Conservation (phyloP, 2,888 invertebrate genomes). For the Epiblema foenella region DNA sequence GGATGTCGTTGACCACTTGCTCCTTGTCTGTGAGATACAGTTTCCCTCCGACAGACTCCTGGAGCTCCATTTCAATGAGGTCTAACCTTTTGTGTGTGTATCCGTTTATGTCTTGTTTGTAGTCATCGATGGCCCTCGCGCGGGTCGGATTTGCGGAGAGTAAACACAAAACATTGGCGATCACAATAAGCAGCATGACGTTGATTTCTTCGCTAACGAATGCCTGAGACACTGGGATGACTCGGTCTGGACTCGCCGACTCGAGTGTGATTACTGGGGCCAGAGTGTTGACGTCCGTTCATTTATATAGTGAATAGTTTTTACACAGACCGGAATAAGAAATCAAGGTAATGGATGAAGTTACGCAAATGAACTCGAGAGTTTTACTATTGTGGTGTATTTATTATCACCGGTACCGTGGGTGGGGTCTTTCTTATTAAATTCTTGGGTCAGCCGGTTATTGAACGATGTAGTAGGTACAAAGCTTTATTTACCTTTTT, state of each 20-base stretch:
- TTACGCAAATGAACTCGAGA: conserved; percentile 37
- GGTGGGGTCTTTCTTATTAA: not conserved
- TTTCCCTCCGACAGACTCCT: conserved; percentile 78
- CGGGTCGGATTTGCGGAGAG: conserved; percentile 48
- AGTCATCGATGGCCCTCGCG: conserved; percentile 50
- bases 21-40: conserved; percentile 78
- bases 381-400: conserved; percentile 1
- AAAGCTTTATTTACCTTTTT: not conserved
- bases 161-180: conserved; percentile 50
- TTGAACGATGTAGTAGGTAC: not conserved
- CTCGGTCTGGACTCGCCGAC: conserved; percentile 37
- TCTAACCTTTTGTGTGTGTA: conserved; percentile 57
- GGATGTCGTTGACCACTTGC: conserved; percentile 78
- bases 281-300: conserved; percentile 13
- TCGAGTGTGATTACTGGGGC: conserved; percentile 38
- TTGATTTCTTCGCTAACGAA: conserved; percentile 34
- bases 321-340: conserved; percentile 13
- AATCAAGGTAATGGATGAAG: conserved; percentile 29
- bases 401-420: not conserved
- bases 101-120: conserved; percentile 46
- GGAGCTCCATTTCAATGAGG: conserved; percentile 72
- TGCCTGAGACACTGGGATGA: conserved; percentile 38
- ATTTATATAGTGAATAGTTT: conserved; percentile 35
- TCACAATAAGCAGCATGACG: conserved; percentile 48
- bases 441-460: conserved; percentile 6